These are phyloP conservation scores for Centruroides vittatus DNA, from an alignment of 1,140 invertebrate species.

Conservation along the genomic window DNA sequence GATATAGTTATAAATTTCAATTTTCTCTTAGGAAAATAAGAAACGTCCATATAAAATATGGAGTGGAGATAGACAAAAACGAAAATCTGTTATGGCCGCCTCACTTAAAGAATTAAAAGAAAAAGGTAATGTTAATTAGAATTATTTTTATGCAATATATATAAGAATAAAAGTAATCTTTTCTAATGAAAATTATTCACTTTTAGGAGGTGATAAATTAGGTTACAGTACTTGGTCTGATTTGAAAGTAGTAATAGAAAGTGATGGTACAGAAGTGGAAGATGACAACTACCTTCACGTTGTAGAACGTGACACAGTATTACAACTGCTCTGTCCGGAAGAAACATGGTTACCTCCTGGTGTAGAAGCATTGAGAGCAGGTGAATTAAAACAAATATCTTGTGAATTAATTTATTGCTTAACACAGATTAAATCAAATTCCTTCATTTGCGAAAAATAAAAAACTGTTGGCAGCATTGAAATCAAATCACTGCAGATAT, in stretches of 20 bases:
- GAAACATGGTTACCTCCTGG: conserved; percentile 75
- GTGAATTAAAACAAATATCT: conserved; percentile 34
- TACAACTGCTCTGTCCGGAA: conserved; percentile 65
- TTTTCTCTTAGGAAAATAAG: conserved; percentile 24
- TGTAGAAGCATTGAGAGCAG: conserved; percentile 78
- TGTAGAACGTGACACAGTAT: conserved; percentile 71
- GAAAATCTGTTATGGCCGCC: conserved; percentile 80
- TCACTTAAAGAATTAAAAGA: conserved; percentile 79
- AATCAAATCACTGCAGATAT: too few species aligned
- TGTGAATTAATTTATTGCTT: too few species aligned
- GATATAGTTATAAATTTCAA: too few species aligned
- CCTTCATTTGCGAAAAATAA: too few species aligned
- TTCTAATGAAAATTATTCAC: too few species aligned
- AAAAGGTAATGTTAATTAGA: conserved; percentile 30
- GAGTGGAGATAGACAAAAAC: conserved; percentile 81
- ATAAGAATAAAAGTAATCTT: too few species aligned
- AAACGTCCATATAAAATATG: conserved; percentile 95
- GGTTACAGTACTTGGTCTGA: conserved; percentile 46
- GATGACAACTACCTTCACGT: conserved; percentile 84
- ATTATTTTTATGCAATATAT: too few species aligned
- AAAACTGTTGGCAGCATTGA: too few species aligned
- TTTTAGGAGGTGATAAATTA: conserved; percentile 54
- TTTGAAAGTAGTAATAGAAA: conserved; percentile 61
- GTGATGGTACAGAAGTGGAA: conserved; percentile 86
- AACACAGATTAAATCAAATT: too few species aligned